phyloP scores from a whole-genome alignment of 1,140 invertebrate genomes.

The Cataglyphis hispanica region DNA sequence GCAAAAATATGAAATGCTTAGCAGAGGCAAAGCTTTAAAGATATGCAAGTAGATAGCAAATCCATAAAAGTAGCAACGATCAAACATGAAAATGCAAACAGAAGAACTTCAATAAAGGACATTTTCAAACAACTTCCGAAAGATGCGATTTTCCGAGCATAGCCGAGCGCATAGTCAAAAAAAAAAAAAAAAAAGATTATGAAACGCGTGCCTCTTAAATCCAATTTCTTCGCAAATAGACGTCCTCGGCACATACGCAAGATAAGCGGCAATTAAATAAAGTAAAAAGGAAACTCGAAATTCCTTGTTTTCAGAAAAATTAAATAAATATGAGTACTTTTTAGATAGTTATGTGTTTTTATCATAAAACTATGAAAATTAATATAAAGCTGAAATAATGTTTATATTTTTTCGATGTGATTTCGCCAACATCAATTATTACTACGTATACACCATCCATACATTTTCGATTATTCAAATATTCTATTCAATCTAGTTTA shows the following conservation, averaged over 20 bases:
- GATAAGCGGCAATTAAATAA: constrained; percentile 11
- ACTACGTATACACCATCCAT: neutral
- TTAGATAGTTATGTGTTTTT: neutral
- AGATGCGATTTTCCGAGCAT: constrained; percentile 43
- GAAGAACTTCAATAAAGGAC: constrained; percentile 46
- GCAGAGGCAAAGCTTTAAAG: constrained; percentile 4
- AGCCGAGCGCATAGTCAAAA: constrained; percentile 9
- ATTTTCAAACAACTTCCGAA: constrained; percentile 29
- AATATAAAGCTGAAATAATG: neutral
- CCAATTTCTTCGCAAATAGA: constrained; percentile 54
- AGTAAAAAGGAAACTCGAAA: neutral
- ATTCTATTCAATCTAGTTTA: neutral
- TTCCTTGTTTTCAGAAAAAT: neutral
- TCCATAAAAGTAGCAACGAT: constrained; percentile 46
- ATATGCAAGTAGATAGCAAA: constrained; percentile 33
- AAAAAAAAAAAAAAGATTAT: too few species aligned
- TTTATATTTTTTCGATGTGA: neutral
- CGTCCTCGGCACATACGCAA: neutral
- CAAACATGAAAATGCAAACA: constrained; percentile 59
- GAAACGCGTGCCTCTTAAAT: constrained; percentile 49
- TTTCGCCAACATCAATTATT: neutral
- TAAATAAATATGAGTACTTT: neutral
- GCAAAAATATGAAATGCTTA: constrained; percentile 24
- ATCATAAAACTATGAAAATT: neutral
- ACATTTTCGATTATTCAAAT: neutral